Base-by-base conservation (phyloP, 2,113 vertebrate species). In the Crotophaga sulcirostris region DNA sequence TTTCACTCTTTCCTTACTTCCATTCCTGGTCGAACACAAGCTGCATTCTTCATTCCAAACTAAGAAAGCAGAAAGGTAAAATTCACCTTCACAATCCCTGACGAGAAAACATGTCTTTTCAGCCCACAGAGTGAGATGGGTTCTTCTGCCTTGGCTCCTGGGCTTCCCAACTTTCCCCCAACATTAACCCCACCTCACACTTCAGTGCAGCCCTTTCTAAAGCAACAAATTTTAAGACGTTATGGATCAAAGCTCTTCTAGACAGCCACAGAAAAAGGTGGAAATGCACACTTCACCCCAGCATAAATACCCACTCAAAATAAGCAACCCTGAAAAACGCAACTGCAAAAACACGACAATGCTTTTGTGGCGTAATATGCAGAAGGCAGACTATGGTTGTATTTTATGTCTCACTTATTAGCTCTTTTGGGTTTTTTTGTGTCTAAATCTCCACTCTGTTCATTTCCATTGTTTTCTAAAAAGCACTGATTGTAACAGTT, bases 361-460 rank as follows among this genome's bases (percentile, higher is more conserved):
- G 17, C 16, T 59, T 58, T 15, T 25, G 28, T 0, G 0, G 38
- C 31, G 33, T 26, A 73, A 78, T 3, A 16, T 3, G 5, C 5
- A 59, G 8, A 28, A 73, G 1, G 9, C 16, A 44, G 18, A 45
- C n/a, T 21, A 25, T 4, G 1, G 9, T 58, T 34, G 73, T 59
- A 81, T 23, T 25, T 38, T 21, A 60, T 25, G 31, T 77, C 38
- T 82, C 44, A 29, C 51, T 19, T n/a, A n/a, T n/a, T n/a, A 84
- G 8, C 3, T 69, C 13, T 69, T 69, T n/a, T 47, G n/a, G 10
- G 0, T 29, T 42, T 42, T 80, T 67, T 67, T 34, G 51, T 33
- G 19, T 10, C 4, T 40, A 51, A 25, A 28, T 17, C 29, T 60
- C 5, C 5, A 14, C 6, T 59, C 6, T 66, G 40, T 64, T 17